phyloP scores from a whole-genome alignment of 2,113 vertebrate genomes.

The Pseudorectes ferrugineus region DNA sequence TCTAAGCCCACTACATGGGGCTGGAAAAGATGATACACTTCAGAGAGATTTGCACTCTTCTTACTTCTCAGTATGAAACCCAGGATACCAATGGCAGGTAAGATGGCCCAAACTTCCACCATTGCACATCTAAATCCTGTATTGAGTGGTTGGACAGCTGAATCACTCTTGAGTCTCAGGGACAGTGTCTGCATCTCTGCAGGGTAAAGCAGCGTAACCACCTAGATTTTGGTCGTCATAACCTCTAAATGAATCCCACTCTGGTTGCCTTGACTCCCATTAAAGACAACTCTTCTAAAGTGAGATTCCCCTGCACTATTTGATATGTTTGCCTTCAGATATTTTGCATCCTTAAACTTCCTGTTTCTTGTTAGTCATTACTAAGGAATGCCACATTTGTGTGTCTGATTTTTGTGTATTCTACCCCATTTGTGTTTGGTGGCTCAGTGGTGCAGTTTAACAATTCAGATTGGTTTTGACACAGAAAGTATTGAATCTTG shows the following conservation, averaged over 20 bases:
- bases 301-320: not conserved
- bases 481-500: not conserved
- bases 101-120: not conserved
- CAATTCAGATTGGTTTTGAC: not conserved
- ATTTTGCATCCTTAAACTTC: not conserved
- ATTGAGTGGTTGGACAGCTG: accelerated
- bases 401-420: not conserved
- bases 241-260: not conserved
- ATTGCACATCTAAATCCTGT: not conserved
- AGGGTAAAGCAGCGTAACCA: not conserved
- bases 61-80: not conserved
- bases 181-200: not conserved
- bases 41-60: not conserved
- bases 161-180: not conserved
- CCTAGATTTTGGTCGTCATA: not conserved
- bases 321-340: not conserved
- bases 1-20: not conserved
- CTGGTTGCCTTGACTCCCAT: not conserved
- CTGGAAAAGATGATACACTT: not conserved
- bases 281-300: not conserved
- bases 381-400: not conserved
- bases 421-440: not conserved
- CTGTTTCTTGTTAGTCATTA: not conserved
- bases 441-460: not conserved
- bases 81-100: not conserved